Percentiles rank a stretch among this genome's conserved stretches.
Conservation (phyloP, 2,888 invertebrate species). For the Xylocampa areola region DNA sequence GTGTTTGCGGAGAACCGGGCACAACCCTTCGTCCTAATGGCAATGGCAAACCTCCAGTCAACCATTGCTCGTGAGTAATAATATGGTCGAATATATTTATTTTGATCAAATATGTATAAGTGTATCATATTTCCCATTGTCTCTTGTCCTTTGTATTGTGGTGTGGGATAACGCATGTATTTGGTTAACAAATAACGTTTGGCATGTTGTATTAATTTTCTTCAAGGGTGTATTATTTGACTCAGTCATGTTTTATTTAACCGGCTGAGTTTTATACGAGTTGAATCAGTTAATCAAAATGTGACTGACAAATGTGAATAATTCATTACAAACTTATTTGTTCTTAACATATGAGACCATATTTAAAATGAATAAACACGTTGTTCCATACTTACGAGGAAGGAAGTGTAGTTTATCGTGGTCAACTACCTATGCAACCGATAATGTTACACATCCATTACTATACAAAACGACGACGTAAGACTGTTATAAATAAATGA, state of each 20-base stretch:
- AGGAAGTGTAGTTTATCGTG: constrained; percentile 7
- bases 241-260: constrained; percentile 8
- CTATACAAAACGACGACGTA: constrained; percentile 15
- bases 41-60: constrained; percentile 80
- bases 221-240: constrained; percentile 24
- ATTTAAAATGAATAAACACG: constrained; percentile 2
- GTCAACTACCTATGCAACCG: neutral
- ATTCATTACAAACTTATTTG: constrained; percentile 19
- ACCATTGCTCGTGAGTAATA: constrained; percentile 88
- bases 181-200: constrained; percentile 53
- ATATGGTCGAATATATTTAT: constrained; percentile 52
- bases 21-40: constrained; percentile 65
- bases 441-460: constrained; percentile 23
- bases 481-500: constrained; percentile 30
- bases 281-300: constrained; percentile 6
- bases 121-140: constrained; percentile 18
- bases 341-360: constrained; percentile 1
- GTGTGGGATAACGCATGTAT: constrained; percentile 53
- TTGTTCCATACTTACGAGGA: constrained; percentile 12
- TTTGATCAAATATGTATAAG: constrained; percentile 51
- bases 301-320: constrained; percentile 33
- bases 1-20: constrained; percentile 71
- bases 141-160: constrained; percentile 26
- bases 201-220: constrained; percentile 38
- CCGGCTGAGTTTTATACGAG: neutral